Evolutionary conservation across 2,113 vertebrate genomes (phyloP), one percentile per base, ranked within the genome.

Genomic region (Alosa alosa): DNA sequence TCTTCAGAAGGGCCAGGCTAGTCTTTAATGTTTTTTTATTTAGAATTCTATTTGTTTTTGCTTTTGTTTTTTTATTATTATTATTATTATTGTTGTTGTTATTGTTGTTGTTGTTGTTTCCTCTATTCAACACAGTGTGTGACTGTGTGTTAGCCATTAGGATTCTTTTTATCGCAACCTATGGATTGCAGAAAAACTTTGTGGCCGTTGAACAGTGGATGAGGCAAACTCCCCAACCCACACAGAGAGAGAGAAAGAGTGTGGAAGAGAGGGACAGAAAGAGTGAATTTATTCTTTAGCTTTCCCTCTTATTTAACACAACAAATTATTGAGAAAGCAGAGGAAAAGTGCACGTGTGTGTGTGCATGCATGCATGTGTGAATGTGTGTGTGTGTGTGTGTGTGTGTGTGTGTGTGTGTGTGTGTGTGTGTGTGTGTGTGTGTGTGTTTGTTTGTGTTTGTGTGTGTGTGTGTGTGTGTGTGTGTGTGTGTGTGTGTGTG

Each of bases 181-280:
- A 72, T 72, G 64, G 64, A 72, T 72, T 72, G 64, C 64, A 72
- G 64, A 72, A 18, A 64, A 22, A 64, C 60, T 64, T 22, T 64
- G 60, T 64, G 60, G 60, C 22, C 22, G 60, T 22, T 7, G 64
- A 13, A 25, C 64, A 31, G 25, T 31, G 10, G 25, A 25, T 3
- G 64, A 72, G n/a, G 64, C 64, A 31, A 25, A 72, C 64, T 9
- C 64, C n/a, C 64, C 31, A 8, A 36, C 25, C n/a, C 64, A 72
- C 64, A 72, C 64, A 72, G n/a, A 36, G 22, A 64, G 57, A 64
- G n/a, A n/a, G n/a, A n/a, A 64, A 64, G 22, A 64, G 57, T n/a
- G 6, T 0, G 47, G 11, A 6, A 49, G 47, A 49, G 47, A 55
- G 8, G 18, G 52, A 55, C 1, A 55, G 52, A 55, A 55, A 55